Conservation (phyloP, 2,113 vertebrate genomes). For the Stigmatopora argus region DNA sequence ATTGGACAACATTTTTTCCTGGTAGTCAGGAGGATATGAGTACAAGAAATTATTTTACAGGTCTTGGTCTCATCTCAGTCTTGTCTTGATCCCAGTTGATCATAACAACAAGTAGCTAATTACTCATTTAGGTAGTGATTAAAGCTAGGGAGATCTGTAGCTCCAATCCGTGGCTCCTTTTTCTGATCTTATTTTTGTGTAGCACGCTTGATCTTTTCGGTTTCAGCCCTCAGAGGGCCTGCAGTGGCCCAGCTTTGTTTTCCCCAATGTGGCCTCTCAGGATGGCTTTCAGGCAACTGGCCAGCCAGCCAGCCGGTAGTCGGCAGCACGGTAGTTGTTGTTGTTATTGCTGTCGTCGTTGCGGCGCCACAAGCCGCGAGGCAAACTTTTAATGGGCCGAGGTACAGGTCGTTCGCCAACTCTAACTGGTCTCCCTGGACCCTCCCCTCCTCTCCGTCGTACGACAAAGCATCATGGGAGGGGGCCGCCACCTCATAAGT, state of each 20-base stretch:
- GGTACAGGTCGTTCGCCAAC: background rate
- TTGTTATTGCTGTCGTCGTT: conserved; percentile 1
- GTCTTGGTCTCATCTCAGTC: no score
- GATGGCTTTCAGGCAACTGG: background rate
- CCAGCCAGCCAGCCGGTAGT: background rate
- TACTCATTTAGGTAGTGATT: background rate
- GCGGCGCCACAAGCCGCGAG: background rate
- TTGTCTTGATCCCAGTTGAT: no score
- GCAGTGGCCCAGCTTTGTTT: conserved; percentile 1
- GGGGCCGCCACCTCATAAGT: background rate
- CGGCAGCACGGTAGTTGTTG: background rate
- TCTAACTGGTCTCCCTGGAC: conserved; percentile 5
- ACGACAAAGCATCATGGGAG: conserved; percentile 7
- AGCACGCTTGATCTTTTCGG: background rate
- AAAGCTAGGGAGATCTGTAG: background rate
- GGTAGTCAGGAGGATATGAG: no score
- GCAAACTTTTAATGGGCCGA: conserved; percentile 14
- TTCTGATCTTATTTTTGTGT: background rate
- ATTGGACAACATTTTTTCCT: no score
- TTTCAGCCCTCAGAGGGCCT: background rate
- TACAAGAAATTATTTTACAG: no score
- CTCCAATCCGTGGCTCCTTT: background rate
- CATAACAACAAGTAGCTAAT: no score
- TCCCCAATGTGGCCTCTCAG: conserved; percentile 1
- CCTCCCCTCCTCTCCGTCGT: background rate